These are phyloP conservation scores for Labeo calbasu DNA, from an alignment of 2,797 vertebrate species.

Conservation along the genomic window DNA sequence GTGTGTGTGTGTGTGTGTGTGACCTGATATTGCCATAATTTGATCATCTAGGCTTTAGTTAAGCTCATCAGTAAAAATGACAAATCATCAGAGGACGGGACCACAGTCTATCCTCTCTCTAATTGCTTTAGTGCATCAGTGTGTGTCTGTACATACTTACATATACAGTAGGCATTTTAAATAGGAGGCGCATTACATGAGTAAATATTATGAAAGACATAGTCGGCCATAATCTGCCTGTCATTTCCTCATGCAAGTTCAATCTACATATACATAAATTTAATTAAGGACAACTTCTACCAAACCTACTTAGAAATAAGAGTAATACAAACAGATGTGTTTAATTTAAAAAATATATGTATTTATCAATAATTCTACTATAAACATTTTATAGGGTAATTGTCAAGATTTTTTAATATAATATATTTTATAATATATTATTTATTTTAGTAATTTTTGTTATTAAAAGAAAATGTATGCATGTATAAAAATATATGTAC, in stretches of 20 bases:
- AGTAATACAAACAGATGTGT: neutral
- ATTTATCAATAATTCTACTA: too few species aligned
- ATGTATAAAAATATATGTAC: too few species aligned
- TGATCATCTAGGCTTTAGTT: slow-evolving; percentile 29
- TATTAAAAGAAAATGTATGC: too few species aligned
- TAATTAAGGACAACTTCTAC: neutral
- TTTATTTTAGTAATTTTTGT: too few species aligned
- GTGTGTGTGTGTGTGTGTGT: neutral
- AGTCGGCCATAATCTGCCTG: neutral
- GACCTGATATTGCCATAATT: slow-evolving; percentile 15
- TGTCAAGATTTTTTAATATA: too few species aligned
- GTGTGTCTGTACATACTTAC: neutral
- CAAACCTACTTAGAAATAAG: neutral
- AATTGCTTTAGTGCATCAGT: neutral
- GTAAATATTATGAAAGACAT: neutral
- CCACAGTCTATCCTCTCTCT: neutral
- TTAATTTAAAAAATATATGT: neutral
- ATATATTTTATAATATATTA: too few species aligned
- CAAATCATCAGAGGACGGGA: slow-evolving; percentile 23
- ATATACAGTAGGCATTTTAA: neutral
- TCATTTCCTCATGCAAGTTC: neutral
- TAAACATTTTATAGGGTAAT: too few species aligned
- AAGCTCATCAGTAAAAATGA: slow-evolving; percentile 25
- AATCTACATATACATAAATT: neutral
- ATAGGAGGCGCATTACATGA: neutral